A percentile compares a stretch with the other conserved stretches of the same genome.
phyloP scores from a whole-genome alignment of 2,888 invertebrate genomes.

The Pyrrhosoma nymphula region DNA sequence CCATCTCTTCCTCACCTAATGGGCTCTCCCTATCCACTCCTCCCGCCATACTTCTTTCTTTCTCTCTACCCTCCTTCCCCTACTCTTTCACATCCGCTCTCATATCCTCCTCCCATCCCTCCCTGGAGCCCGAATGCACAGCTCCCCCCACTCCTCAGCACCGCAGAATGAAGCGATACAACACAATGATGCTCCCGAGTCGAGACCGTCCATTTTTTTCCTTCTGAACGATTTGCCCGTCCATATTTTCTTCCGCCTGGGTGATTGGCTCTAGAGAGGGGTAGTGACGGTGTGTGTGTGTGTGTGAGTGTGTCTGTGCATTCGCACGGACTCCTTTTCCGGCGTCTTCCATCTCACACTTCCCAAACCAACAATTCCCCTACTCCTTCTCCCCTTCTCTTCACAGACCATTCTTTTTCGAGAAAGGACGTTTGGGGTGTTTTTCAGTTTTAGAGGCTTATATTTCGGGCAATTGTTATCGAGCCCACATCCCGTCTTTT shows the following conservation, averaged over 20 bases:
- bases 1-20: neutral
- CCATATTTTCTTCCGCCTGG: neutral
- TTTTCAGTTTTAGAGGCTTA: neutral
- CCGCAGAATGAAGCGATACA: neutral
- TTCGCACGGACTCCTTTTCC: neutral
- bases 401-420: neutral
- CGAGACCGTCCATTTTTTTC: neutral
- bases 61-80: no score
- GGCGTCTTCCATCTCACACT: neutral
- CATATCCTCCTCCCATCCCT: neutral
- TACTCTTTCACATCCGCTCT: neutral
- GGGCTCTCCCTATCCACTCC: neutral
- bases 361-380: no score
- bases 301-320: neutral
- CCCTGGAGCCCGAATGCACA: neutral
- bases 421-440: neutral
- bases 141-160: neutral
- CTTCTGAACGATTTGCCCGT: slow-evolving; percentile 28
- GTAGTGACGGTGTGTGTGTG: neutral
- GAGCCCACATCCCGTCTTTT: neutral
- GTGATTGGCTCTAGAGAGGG: neutral
- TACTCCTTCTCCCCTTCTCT: neutral
- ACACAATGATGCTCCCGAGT: neutral
- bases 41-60: neutral
- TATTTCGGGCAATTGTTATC: slow-evolving; percentile 8